Evolutionary conservation across 2,888 invertebrate species (phyloP).

Genomic region (Sylvicola fuscatus): DNA sequence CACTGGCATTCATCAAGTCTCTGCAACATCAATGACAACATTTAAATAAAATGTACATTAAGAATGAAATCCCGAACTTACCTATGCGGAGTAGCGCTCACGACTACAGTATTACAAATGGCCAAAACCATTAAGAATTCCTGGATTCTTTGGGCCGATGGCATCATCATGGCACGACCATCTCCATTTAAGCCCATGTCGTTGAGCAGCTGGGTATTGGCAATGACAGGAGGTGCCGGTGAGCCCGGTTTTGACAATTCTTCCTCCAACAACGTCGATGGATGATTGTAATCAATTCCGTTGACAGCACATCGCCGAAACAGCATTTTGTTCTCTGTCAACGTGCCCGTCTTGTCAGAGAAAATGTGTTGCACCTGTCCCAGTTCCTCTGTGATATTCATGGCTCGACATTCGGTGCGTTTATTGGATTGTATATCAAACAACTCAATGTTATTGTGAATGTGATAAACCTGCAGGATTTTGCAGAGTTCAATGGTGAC

Average conservation of each 20-base stretch:
- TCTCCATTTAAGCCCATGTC: conserved; percentile 25
- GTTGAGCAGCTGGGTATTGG: conserved; percentile 28
- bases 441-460: conserved; percentile 73
- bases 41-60: too few relatives aligned
- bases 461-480: conserved; percentile 86
- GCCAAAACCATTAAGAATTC: conserved; percentile 83
- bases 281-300: conserved; percentile 77
- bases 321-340: conserved; percentile 96
- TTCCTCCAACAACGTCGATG: conserved; percentile 43
- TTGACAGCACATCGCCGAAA: conserved; percentile 79
- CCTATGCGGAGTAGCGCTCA: conserved; percentile 57
- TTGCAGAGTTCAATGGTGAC: conserved; percentile 95
- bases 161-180: conserved; percentile 11
- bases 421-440: conserved; percentile 70
- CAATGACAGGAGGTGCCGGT: conserved; percentile 27
- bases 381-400: conserved; percentile 93
- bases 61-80: neutral
- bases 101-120: conserved; percentile 92
- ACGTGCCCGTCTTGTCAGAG: conserved; percentile 93
- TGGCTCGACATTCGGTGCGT: conserved; percentile 71
- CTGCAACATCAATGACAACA: conserved; percentile 11
- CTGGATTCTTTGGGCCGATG: conserved; percentile 53
- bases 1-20: conserved; percentile 48
- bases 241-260: conserved; percentile 28
- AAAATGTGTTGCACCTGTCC: conserved; percentile 92